phyloP scores from a whole-genome alignment of 2,888 invertebrate genomes.

The Lepetodrilus schrolli region DNA sequence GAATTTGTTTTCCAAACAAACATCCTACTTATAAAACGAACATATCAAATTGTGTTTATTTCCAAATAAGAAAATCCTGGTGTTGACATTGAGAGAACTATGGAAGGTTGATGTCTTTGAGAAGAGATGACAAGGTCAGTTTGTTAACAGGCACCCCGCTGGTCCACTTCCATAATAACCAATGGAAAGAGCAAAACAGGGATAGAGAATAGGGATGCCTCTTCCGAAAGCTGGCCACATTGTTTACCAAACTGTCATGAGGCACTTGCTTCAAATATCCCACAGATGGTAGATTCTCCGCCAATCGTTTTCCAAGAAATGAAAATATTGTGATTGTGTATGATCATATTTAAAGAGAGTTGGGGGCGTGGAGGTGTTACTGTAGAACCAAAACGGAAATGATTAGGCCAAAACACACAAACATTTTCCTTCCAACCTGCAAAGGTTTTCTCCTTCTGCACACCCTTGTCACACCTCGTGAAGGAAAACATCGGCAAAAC shows the following conservation, averaged over 20 bases:
- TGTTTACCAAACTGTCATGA: background rate
- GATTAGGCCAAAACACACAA: conserved; percentile 20
- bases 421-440: background rate
- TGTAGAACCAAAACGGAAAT: conserved; percentile 17
- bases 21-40: too few species aligned
- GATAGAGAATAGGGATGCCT: too few species aligned
- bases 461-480: background rate
- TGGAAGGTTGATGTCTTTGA: too few species aligned
- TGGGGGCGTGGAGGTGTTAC: background rate
- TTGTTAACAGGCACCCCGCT: too few species aligned
- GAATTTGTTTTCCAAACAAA: too few species aligned
- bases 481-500: conserved; percentile 1
- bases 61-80: too few species aligned
- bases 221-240: background rate
- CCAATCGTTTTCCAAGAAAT: conserved; percentile 20
- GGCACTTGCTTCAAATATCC: background rate
- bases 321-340: conserved; percentile 20
- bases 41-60: too few species aligned
- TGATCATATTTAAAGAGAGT: conserved; percentile 23
- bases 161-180: too few species aligned
- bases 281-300: background rate
- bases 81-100: too few species aligned
- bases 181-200: too few species aligned
- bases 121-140: too few species aligned
- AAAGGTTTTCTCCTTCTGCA: background rate